These are phyloP conservation scores for Indicator indicator DNA, from an alignment of 2,113 vertebrate genomes.

Conservation along the genomic window DNA sequence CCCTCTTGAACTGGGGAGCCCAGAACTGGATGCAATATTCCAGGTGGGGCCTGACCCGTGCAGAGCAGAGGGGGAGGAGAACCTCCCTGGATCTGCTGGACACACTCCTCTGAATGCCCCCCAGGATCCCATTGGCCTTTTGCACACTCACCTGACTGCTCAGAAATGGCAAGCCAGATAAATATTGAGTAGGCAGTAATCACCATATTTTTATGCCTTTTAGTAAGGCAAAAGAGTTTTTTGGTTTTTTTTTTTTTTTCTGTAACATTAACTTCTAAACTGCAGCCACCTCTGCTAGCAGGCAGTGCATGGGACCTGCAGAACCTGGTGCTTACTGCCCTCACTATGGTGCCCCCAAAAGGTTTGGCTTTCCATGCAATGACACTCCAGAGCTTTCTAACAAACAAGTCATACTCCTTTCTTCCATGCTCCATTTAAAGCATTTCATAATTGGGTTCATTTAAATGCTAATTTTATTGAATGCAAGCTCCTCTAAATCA, in stretches of 20 bases:
- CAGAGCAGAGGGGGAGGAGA: no score
- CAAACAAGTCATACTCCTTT: neutral
- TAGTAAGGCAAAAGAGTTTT: neutral
- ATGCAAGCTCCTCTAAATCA: conserved; percentile 36
- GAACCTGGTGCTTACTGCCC: neutral
- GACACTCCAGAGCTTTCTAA: neutral
- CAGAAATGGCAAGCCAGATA: conserved; percentile 36
- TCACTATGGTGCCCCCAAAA: neutral
- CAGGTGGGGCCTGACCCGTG: no score
- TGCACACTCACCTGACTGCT: conserved; percentile 28
- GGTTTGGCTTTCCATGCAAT: neutral
- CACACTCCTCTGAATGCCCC: no score
- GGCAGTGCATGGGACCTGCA: neutral
- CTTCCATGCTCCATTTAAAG: conserved; percentile 1
- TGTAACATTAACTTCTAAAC: neutral
- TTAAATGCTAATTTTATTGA: conserved; percentile 69
- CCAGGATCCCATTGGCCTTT: neutral
- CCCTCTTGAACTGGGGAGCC: no score
- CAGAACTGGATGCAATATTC: no score
- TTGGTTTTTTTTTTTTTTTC: neutral
- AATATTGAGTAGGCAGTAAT: conserved; percentile 13
- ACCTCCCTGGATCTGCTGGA: no score
- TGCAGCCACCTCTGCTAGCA: neutral
- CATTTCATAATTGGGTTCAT: conserved; percentile 59
- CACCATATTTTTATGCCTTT: conserved; percentile 7